A percentile compares a stretch with the other conserved stretches of the same genome.
Evolutionary conservation across 92 coral and sea anemone species (phyloP).

Genomic region (Ricordea florida): DNA sequence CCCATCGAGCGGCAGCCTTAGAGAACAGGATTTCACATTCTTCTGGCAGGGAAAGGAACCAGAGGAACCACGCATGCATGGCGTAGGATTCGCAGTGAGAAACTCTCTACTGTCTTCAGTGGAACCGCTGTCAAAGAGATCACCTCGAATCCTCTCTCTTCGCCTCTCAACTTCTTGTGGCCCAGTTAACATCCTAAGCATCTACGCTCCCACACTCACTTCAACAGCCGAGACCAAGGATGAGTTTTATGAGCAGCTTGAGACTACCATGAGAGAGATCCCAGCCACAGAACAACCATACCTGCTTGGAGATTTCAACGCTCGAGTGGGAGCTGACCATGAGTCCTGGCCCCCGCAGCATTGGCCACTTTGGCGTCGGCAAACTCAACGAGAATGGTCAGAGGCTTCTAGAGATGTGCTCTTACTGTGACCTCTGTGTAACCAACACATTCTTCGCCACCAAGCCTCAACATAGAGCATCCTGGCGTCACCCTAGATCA

Average conservation of each 20-base stretch:
- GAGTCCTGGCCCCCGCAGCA: constrained; percentile 44
- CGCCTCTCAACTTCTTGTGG: constrained; percentile 30
- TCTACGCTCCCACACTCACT: constrained; percentile 46
- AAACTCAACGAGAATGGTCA: no score
- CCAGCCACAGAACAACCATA: constrained; percentile 28
- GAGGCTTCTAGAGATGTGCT: constrained; percentile 26
- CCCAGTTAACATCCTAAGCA: constrained; percentile 15
- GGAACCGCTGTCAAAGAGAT: constrained; percentile 1
- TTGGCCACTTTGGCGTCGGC: no score
- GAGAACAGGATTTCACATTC: constrained; percentile 41
- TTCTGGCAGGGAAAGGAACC: constrained; percentile 36
- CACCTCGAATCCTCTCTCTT: constrained; percentile 25
- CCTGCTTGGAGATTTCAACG: constrained; percentile 51
- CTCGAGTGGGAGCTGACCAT: constrained; percentile 39
- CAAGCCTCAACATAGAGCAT: no score
- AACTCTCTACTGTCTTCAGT: constrained; percentile 12
- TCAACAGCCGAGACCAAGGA: constrained; percentile 38
- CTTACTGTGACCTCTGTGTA: constrained; percentile 14
- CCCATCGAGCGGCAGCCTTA: constrained; percentile 28
- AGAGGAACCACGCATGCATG: constrained; percentile 30
- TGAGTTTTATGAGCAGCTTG: constrained; percentile 40
- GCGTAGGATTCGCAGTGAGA: no score
- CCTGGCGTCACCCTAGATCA: no score
- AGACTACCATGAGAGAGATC: constrained; percentile 15
- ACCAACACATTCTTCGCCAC: no score